Conservation (phyloP, 2,888 invertebrate species). For the Cosmopolites sordidus region DNA sequence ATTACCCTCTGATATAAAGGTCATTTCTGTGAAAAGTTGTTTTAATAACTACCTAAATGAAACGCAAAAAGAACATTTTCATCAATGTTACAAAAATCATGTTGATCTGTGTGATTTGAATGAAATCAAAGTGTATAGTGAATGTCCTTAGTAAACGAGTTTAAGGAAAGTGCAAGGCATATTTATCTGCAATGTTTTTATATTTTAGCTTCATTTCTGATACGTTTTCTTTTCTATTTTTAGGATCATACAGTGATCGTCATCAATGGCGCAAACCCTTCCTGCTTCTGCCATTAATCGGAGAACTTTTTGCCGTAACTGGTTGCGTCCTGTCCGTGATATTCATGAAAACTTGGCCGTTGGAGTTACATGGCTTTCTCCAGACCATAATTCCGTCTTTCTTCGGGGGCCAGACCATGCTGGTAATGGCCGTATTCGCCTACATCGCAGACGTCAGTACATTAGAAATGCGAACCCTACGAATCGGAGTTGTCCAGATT, state of each 20-base stretch:
- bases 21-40: no score
- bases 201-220: no score
- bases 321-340: conserved; percentile 54
- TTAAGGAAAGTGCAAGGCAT: no score
- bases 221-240: conserved; percentile 21
- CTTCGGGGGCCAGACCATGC: conserved; percentile 54
- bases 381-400: conserved; percentile 56
- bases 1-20: no score
- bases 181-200: no score
- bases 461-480: conserved; percentile 56
- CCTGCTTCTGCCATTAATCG: conserved; percentile 43
- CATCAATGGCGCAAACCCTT: conserved; percentile 46
- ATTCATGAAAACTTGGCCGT: conserved; percentile 54
- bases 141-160: no score
- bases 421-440: conserved; percentile 45
- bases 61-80: no score
- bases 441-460: conserved; percentile 50
- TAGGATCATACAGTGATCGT: conserved; percentile 47
- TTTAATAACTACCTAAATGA: no score
- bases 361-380: conserved; percentile 52
- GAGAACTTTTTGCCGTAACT: conserved; percentile 48
- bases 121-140: no score
- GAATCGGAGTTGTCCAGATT: conserved; percentile 56
- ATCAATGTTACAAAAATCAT: no score
- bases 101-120: no score